Conservation (phyloP, 2,113 vertebrate species). For the Ammodytes dubius region DNA sequence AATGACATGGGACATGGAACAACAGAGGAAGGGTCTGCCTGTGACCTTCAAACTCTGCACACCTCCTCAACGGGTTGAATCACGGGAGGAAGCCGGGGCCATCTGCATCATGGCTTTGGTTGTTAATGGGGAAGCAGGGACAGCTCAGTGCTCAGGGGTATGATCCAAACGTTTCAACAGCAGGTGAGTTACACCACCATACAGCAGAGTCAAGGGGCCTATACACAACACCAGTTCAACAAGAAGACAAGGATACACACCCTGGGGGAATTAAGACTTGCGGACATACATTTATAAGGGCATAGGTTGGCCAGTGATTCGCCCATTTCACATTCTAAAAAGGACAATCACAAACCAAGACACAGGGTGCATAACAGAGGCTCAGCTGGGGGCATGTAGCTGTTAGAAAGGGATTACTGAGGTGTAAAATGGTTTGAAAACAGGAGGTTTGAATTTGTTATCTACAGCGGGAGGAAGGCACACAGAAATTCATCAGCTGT, state of each 20-base stretch:
- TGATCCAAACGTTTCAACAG: constrained; percentile 66
- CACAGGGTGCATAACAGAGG: constrained; percentile 64
- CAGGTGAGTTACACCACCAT: constrained; percentile 68
- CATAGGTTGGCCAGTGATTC: constrained; percentile 35
- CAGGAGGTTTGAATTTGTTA: constrained; percentile 61
- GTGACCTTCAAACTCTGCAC: constrained; percentile 51
- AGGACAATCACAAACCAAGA: constrained; percentile 63
- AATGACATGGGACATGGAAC: constrained; percentile 68
- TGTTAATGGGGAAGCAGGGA: constrained; percentile 41
- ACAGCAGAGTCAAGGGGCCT: constrained; percentile 46
- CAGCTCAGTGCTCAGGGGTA: constrained; percentile 46
- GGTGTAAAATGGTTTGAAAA: constrained; percentile 72
- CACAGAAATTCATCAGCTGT: constrained; percentile 66
- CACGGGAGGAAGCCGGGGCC: constrained; percentile 62
- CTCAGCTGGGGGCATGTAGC: constrained; percentile 75
- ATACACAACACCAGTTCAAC: constrained; percentile 43
- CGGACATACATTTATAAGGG: constrained; percentile 41
- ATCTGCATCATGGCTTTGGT: constrained; percentile 69
- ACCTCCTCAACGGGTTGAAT: constrained; percentile 43
- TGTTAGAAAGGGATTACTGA: constrained; percentile 68
- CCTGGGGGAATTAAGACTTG: constrained; percentile 36
- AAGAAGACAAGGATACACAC: constrained; percentile 33
- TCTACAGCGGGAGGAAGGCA: constrained; percentile 24
- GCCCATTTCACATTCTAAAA: constrained; percentile 59
- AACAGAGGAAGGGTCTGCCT: constrained; percentile 56